Base-by-base conservation (phyloP, 1,140 invertebrate species). In the Amyelois transitella region DNA sequence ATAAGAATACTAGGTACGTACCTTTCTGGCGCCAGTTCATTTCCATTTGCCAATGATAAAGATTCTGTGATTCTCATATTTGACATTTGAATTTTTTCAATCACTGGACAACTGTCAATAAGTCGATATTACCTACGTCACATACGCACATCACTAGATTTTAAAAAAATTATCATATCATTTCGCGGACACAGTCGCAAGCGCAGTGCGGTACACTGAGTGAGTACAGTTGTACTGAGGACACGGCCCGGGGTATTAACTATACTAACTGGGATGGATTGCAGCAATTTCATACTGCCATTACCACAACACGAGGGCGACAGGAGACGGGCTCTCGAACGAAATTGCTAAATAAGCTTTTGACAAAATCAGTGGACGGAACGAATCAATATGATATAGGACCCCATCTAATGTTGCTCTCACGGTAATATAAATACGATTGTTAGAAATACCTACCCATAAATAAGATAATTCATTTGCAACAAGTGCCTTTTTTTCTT, bases 271-370 rank as follows among this genome's bases (percentile, higher is more conserved):
- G 65, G 67, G 77, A 67, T 73, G 75, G 72, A 81, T 79, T 86
- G 81, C 77, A 67, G 72, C 78, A 86, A 86, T 83, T 85, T 84
- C 66, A 66, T 72, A 66, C 65, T 61, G 64, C 69, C 68, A 81
- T 80, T 78, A 86, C 69, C 71, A 74, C 73, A 74, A 62, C 72
- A 77, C 60, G 72, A 74, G 75, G 72, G 74, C 75, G 66, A 80
- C 75, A 81, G 79, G 81, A 86, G 72, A 74, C 66, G 56, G 72
- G 60, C 82, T 84, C 79, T 83, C 69, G 51, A 77, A 65, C 67
- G 58, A 81, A 80, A 80, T 81, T 78, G 72, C 61, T 75, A 76
- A 38, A 75, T 69, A 64, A 60, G 62, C 64, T 32, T 58, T 60
- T 66, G 58, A 72, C 66, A 53, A 53, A 45, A 65, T 48, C 50